These are phyloP conservation scores for Meloidogyne chitwoodi DNA, from an alignment of 1,140 invertebrate species.

Conservation along the genomic window DNA sequence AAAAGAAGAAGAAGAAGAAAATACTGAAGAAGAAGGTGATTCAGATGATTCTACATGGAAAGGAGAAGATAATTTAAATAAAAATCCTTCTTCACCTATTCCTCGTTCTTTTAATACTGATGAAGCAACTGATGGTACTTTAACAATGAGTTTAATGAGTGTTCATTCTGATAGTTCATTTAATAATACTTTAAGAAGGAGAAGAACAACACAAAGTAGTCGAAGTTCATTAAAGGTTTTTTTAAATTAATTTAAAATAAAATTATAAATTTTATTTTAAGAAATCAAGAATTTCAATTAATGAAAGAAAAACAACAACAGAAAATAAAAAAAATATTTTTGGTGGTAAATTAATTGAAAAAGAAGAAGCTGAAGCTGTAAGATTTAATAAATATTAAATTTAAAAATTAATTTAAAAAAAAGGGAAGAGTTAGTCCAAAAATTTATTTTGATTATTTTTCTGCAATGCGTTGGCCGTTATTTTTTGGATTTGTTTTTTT, in stretches of 20 bases:
- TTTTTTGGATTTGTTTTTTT: slow-evolving; percentile 36
- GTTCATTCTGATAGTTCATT: neutral
- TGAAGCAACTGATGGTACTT: neutral
- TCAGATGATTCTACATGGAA: neutral
- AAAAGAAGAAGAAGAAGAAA: neutral
- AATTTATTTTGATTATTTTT: slow-evolving; percentile 59
- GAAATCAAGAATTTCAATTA: neutral
- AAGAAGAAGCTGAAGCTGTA: slow-evolving; percentile 45
- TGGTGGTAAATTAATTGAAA: slow-evolving; percentile 20
- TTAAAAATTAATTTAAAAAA: too few relatives aligned
- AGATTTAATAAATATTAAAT: neutral
- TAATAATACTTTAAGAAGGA: neutral
- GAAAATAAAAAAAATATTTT: neutral
- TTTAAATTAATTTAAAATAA: too few relatives aligned
- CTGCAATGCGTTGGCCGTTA: slow-evolving; percentile 50
- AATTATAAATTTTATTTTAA: neutral
- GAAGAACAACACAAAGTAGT: neutral
- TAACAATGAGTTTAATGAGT: neutral
- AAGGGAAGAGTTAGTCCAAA: slow-evolving; percentile 51
- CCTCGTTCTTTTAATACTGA: neutral
- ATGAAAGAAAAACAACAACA: slow-evolving; percentile 2
- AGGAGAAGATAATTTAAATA: neutral
- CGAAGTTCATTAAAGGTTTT: neutral
- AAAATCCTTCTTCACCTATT: neutral
- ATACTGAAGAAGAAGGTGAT: neutral